Conservation (phyloP, 1,140 invertebrate genomes). For the Oedothorax gibbosus region DNA sequence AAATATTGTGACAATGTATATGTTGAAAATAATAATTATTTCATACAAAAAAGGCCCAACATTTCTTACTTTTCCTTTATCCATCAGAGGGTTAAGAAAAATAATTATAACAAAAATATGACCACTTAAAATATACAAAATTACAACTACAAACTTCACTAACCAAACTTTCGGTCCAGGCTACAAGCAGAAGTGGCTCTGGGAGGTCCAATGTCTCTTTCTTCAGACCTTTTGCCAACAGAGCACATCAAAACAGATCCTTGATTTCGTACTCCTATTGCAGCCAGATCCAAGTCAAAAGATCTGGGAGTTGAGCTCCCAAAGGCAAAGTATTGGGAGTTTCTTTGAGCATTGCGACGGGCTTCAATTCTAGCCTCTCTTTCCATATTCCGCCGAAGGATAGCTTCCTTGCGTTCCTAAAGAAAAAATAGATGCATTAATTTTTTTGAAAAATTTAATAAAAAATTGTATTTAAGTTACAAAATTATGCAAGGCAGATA, state of each 20-base stretch:
- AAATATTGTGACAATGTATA: too few species aligned
- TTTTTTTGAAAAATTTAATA: not conserved
- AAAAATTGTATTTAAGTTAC: not conserved
- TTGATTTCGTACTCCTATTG: slow-evolving; percentile 26
- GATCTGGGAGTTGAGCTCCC: slow-evolving; percentile 89
- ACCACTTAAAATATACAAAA: not conserved
- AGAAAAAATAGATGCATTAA: not conserved
- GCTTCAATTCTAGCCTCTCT: slow-evolving; percentile 84
- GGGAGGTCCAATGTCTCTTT: slow-evolving; percentile 25
- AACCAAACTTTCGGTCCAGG: slow-evolving; percentile 50
- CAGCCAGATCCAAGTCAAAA: slow-evolving; percentile 73
- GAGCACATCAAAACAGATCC: slow-evolving; percentile 49
- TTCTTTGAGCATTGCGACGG: slow-evolving; percentile 78
- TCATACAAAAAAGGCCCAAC: too few species aligned
- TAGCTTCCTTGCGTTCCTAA: slow-evolving; percentile 83
- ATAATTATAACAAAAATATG: not conserved
- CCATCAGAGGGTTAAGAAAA: too few species aligned
- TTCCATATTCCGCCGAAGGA: slow-evolving; percentile 85
- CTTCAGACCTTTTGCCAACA: slow-evolving; percentile 33
- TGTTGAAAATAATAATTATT: too few species aligned
- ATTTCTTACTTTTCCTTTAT: too few species aligned
- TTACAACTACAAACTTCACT: not conserved
- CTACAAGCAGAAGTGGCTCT: slow-evolving; percentile 51
- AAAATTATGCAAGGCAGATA: not conserved
- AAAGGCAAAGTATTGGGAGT: slow-evolving; percentile 84